Percentiles rank a stretch among this genome's conserved stretches.
phyloP scores from a whole-genome alignment of 2,797 vertebrate genomes.

The Rhinoraja longicauda region DNA sequence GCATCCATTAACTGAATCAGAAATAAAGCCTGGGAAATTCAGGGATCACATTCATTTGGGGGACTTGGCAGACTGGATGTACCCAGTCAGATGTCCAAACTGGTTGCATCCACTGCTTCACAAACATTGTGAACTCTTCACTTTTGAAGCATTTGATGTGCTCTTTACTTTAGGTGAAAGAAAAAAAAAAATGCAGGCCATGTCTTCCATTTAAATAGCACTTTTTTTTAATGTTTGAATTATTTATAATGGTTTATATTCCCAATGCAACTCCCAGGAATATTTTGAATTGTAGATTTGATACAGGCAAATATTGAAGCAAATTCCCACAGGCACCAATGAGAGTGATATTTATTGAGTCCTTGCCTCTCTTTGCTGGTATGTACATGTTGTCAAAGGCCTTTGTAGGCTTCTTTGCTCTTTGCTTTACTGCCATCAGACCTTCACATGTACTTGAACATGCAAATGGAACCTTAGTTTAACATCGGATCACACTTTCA shows the following conservation, averaged over 20 bases:
- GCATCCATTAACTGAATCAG: no score
- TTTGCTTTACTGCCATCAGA: not conserved
- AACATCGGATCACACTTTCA: not conserved
- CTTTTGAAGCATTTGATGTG: not conserved
- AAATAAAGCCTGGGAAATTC: not conserved
- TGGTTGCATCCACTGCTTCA: not conserved
- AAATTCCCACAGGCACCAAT: not conserved
- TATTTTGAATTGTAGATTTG: not conserved
- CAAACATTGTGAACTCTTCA: not conserved
- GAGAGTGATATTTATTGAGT: no score
- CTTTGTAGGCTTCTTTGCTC: not conserved
- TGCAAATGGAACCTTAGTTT: not conserved
- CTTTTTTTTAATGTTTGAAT: not conserved
- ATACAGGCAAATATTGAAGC: not conserved
- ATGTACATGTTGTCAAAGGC: not conserved
- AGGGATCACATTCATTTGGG: not conserved
- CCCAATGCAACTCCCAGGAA: not conserved
- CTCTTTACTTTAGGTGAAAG: not conserved
- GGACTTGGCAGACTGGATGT: not conserved
- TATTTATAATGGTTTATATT: not conserved
- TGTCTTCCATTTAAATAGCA: not conserved
- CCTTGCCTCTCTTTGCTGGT: not conserved
- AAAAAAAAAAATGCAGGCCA: not conserved
- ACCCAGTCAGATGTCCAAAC: not conserved
- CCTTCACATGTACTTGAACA: not conserved